Conservation (phyloP, 2,797 vertebrate genomes). For the Gallinago stenura region DNA sequence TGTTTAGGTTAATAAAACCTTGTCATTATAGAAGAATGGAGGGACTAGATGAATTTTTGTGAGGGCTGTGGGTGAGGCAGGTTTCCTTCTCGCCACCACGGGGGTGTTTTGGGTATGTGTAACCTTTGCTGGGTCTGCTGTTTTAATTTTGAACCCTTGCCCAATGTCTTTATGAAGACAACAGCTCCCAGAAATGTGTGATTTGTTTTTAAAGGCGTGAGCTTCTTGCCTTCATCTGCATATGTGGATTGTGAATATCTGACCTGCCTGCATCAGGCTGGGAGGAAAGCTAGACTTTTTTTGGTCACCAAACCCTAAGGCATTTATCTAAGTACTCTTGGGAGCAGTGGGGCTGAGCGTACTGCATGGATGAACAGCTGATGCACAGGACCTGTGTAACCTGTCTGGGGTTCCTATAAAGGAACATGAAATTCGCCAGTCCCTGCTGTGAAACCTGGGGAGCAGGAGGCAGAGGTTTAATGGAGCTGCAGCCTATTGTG, state of each 20-base stretch:
- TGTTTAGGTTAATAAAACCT: not conserved
- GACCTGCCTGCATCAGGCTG: not conserved
- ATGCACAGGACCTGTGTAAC: not conserved
- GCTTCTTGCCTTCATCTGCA: not conserved
- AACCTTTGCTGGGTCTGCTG: not conserved
- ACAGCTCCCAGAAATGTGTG: not conserved
- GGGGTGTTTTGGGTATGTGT: not conserved
- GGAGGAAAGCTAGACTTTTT: not conserved
- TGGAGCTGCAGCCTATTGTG: rapidly evolving
- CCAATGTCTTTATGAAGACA: not conserved
- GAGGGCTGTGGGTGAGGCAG: not conserved
- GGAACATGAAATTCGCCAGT: rapidly evolving
- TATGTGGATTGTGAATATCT: not conserved
- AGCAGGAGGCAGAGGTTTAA: not conserved
- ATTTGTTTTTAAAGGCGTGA: not conserved
- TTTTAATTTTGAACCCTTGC: not conserved
- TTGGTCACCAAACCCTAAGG: not conserved
- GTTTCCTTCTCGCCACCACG: rapidly evolving
- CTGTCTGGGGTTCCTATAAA: not conserved
- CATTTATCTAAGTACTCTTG: not conserved
- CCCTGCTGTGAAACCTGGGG: not conserved
- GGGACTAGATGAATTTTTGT: not conserved
- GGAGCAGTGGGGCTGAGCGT: not conserved
- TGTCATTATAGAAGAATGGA: not conserved
- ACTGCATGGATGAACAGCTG: not conserved